phyloP scores from a whole-genome alignment of 2,797 vertebrate species.

The Cyprinella venusta region DNA sequence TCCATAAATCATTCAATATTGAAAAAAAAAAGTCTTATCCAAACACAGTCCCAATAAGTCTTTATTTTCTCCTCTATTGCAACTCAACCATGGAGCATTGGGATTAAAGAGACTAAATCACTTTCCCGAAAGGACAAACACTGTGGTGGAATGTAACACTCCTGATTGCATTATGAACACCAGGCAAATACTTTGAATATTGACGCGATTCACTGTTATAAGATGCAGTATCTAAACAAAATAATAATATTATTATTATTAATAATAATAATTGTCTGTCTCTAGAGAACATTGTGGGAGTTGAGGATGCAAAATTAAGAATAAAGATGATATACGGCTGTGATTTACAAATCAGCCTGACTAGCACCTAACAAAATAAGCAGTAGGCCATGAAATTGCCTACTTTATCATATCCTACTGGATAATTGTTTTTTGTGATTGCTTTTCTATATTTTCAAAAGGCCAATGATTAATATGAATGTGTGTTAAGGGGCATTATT shows the following conservation, averaged over 20 bases:
- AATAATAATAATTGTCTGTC: background rate
- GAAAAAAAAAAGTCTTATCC: no score
- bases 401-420: constrained; percentile 76
- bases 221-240: background rate
- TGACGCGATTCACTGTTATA: background rate
- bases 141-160: background rate
- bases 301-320: constrained; percentile 56
- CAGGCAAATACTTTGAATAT: background rate
- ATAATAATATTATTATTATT: background rate
- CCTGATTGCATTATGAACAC: background rate
- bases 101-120: background rate
- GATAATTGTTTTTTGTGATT: constrained; percentile 77
- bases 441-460: constrained; percentile 69
- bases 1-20: constrained; percentile 24
- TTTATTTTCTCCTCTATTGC: background rate
- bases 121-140: background rate
- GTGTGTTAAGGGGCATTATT: constrained; percentile 59
- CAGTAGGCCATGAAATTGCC: constrained; percentile 80
- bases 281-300: background rate
- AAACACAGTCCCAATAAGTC: no score
- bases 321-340: constrained; percentile 69
- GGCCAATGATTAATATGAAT: constrained; percentile 63
- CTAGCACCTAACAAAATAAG: constrained; percentile 71
- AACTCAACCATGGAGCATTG: background rate
- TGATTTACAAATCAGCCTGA: constrained; percentile 70